phyloP scores from a whole-genome alignment of 2,888 invertebrate genomes.

The Rhamphomyia laevipes region DNA sequence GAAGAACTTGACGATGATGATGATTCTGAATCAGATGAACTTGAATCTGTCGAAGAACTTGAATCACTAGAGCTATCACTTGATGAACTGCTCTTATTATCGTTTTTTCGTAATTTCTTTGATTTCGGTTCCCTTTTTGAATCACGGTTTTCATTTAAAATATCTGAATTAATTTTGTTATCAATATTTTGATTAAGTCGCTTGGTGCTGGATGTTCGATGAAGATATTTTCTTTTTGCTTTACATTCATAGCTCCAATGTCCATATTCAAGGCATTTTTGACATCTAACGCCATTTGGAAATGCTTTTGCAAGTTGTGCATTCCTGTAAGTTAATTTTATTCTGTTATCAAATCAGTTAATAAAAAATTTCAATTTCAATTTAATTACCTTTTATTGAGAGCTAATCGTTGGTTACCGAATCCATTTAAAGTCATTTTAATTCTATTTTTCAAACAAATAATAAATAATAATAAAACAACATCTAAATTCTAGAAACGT shows the following conservation, averaged over 20 bases:
- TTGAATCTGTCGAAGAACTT: not conserved
- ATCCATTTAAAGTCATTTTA: too few relatives aligned
- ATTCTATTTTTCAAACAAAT: too few relatives aligned
- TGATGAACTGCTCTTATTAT: not conserved
- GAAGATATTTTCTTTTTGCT: slow-evolving; percentile 76
- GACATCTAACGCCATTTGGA: slow-evolving; percentile 72
- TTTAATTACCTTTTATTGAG: too few relatives aligned
- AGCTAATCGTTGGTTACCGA: too few relatives aligned
- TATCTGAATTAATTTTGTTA: slow-evolving; percentile 16
- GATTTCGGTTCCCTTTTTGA: slow-evolving; percentile 10
- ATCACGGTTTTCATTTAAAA: not conserved
- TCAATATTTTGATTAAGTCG: slow-evolving; percentile 55
- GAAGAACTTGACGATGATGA: slow-evolving; percentile 18
- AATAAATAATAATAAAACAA: too few relatives aligned
- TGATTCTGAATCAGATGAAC: slow-evolving; percentile 11
- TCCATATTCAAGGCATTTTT: slow-evolving; percentile 84
- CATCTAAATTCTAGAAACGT: too few relatives aligned
- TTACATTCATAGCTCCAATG: slow-evolving; percentile 94
- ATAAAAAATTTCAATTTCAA: too few relatives aligned
- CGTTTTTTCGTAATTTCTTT: slow-evolving; percentile 17
- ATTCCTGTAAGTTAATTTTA: slow-evolving; percentile 33
- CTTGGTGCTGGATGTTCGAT: slow-evolving; percentile 72
- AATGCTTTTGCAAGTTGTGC: slow-evolving; percentile 51
- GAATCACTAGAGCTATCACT: not conserved
- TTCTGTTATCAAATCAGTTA: too few relatives aligned